Base-by-base conservation (phyloP, 2,888 invertebrate species). In the Metellina segmentata region DNA sequence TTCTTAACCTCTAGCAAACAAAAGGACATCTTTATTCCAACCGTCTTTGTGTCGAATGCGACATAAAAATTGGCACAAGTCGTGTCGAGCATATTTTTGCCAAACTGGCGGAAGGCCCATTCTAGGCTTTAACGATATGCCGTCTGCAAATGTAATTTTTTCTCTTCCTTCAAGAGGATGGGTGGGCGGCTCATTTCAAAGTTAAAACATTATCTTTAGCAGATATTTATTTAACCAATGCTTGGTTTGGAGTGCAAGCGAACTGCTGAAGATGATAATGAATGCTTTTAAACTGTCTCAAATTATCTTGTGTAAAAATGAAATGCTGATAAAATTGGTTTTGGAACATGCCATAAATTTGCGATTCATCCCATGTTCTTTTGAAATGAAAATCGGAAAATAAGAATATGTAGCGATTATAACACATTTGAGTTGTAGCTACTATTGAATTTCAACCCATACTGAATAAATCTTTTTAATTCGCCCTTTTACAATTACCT, bases 41-140 rank as follows among this genome's bases (percentile, higher is more conserved):
- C 87, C 83, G 87, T 91, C 89, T 91, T 91, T 91, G 90, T 90
- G 89, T 83, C 83, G 78, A 83, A 72, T 83, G 86, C 86, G 90
- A 86, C 81, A 78, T 75, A 90, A 70, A 86, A 86, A 53, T 91
- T 87, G 91, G 82, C 91, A 89, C 89, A 71, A 81, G 8, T 7
- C 61, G 79, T 49, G 61, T 61, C 61, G 61, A 7, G 34, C 74
- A 16, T 75, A 11, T 72, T n/a, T 82, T 69, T 91, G 91, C 91
- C 91, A 91, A 91, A 16, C 77, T 91, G 91, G 91, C 91, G 61
- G 11, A 13, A 9, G 72, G 74, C 91, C 87, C 87, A 79, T 74
- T 78, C 77, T 69, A 71, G 70, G 7, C 19, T 1, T 20, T 49
- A 69, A 11, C 34, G 81, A 71, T n/a, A 51, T 49, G 19, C 48